Conservation (phyloP, 2,888 invertebrate genomes). For the Stegana nigrithorax region DNA sequence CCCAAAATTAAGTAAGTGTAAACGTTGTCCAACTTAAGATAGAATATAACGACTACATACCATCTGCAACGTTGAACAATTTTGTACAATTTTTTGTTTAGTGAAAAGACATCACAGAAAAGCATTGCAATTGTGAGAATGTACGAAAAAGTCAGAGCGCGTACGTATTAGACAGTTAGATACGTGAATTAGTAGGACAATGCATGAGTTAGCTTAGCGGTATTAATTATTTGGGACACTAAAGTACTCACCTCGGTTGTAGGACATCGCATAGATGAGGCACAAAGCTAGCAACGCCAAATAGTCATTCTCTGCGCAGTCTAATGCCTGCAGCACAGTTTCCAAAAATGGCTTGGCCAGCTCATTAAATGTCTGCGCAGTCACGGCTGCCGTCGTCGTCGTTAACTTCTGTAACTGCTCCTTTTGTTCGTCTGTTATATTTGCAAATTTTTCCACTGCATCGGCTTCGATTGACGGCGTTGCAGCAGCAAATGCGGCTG, state of each 20-base stretch:
- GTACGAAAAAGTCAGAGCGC: conserved; percentile 17
- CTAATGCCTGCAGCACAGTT: conserved; percentile 86
- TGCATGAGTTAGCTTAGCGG: neutral
- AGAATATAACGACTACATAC: conserved; percentile 47
- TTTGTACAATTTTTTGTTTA: conserved; percentile 26
- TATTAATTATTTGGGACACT: neutral
- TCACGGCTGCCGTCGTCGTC: too few species aligned
- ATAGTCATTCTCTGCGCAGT: conserved; percentile 94
- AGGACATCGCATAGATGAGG: conserved; percentile 91
- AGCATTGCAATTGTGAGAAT: conserved; percentile 37
- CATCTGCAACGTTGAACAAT: conserved; percentile 51
- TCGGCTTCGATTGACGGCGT: conserved; percentile 22
- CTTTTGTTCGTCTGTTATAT: conserved; percentile 95
- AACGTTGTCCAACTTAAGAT: conserved; percentile 25
- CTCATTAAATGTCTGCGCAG: conserved; percentile 46
- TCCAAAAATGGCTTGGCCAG: conserved; percentile 79
- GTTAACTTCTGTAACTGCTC: conserved; percentile 71
- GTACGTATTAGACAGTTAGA: conserved; percentile 29
- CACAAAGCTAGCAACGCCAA: conserved; percentile 90
- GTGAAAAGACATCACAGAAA: conserved; percentile 35
- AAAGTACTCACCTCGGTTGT: conserved; percentile 84
- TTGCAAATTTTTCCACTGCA: conserved; percentile 70
- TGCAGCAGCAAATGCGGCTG: conserved; percentile 24
- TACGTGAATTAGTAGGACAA: conserved; percentile 13
- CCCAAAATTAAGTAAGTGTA: too few species aligned